Percentiles rank a stretch among this genome's conserved stretches.
phyloP scores from a whole-genome alignment of 2,113 vertebrate species.

The Cnemophilus loriae region DNA sequence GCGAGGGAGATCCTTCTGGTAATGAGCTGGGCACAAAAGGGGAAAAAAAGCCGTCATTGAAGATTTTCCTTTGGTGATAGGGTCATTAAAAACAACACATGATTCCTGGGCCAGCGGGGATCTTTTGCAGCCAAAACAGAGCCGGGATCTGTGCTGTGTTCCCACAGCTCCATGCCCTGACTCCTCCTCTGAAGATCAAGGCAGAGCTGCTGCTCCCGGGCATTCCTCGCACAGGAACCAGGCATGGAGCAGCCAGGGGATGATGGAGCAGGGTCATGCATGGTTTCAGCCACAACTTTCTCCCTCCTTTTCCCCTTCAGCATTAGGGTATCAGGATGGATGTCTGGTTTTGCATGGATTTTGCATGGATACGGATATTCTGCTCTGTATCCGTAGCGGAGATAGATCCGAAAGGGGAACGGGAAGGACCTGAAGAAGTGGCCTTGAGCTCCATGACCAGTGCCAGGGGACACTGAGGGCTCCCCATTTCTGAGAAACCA shows the following conservation, averaged over 20 bases:
- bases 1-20: background rate
- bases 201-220: background rate
- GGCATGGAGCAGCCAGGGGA: fast-evolving
- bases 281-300: background rate
- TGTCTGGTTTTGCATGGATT: background rate
- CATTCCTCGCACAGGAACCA: background rate
- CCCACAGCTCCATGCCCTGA: background rate
- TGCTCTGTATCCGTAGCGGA: background rate
- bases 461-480: background rate
- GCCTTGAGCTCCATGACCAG: background rate
- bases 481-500: background rate
- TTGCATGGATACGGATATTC: fast-evolving
- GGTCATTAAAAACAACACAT: slow-evolving; percentile 19
- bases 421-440: background rate
- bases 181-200: background rate
- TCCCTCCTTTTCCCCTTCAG: background rate
- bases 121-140: background rate
- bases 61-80: slow-evolving; percentile 24
- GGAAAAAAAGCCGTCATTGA: background rate
- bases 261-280: background rate
- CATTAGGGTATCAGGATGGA: fast-evolving
- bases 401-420: background rate
- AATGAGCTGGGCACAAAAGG: slow-evolving; percentile 44
- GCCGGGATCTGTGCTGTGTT: background rate
- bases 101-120: background rate